Percentiles rank a stretch among this genome's conserved stretches.
Conservation (phyloP, 1,140 invertebrate genomes). For the Augochlora pura region DNA sequence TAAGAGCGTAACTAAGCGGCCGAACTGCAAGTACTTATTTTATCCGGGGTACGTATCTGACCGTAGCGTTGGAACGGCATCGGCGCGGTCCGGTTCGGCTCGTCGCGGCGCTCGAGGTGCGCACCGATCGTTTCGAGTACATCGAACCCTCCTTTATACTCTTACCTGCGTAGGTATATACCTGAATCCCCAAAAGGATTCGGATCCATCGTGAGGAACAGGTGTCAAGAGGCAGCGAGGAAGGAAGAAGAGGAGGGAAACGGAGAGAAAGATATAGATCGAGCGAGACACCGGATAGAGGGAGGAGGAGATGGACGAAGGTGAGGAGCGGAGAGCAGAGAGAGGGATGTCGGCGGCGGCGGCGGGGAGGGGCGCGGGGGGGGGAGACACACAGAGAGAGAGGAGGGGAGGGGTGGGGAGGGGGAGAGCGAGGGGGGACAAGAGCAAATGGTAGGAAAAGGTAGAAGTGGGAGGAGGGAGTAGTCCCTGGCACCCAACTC, state of each 20-base stretch:
- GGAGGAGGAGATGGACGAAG: not conserved
- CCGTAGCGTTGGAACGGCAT: not conserved
- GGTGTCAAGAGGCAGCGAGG: constrained; percentile 61
- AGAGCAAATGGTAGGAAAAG: not conserved
- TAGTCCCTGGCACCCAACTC: constrained; percentile 55
- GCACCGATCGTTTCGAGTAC: constrained; percentile 34
- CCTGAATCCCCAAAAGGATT: constrained; percentile 62
- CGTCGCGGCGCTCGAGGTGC: not conserved
- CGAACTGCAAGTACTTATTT: constrained; percentile 1
- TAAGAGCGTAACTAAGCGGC: constrained; percentile 28
- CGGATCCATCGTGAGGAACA: constrained; percentile 56
- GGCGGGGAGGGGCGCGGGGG: too few relatives aligned
- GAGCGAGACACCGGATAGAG: constrained; percentile 16
- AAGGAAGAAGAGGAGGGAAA: not conserved
- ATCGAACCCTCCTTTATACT: constrained; percentile 45
- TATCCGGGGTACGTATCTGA: not conserved
- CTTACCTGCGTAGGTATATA: constrained; percentile 47
- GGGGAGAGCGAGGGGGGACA: not conserved
- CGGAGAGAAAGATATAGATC: constrained; percentile 37
- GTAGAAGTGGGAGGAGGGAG: constrained; percentile 24
- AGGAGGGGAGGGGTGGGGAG: too few relatives aligned
- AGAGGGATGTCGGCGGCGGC: too few relatives aligned
- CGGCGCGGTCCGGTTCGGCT: not conserved
- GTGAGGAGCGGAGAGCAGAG: too few relatives aligned
- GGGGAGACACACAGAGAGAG: too few relatives aligned